Conservation (phyloP, 2,888 invertebrate species). For the Acanthococcus lagerstroemiae region DNA sequence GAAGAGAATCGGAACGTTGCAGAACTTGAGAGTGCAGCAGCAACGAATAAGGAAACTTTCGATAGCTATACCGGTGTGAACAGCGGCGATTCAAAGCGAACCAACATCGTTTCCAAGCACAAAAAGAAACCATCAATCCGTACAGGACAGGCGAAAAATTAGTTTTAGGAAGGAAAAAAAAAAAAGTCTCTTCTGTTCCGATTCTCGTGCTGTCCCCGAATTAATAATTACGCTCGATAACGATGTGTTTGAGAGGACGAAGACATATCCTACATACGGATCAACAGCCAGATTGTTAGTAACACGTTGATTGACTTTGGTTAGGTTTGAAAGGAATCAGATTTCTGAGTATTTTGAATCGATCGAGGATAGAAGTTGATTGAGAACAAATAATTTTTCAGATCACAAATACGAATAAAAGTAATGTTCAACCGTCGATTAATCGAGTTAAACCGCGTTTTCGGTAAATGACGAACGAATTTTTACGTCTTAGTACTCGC, state of each 20-base stretch:
- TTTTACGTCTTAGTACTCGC: no score
- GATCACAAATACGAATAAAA: no score
- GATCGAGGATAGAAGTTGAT: no score
- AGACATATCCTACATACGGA: background rate
- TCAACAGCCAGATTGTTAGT: no score
- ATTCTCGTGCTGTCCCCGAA: background rate
- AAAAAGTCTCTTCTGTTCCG: background rate
- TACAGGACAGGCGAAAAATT: background rate
- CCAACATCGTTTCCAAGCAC: background rate
- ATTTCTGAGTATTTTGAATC: no score
- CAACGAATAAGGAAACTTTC: background rate
- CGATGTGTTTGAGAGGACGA: background rate
- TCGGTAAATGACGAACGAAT: no score
- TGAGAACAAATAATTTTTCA: no score
- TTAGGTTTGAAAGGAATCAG: no score
- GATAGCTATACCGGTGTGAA: background rate
- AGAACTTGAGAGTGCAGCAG: background rate
- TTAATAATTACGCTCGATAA: background rate
- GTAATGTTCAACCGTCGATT: no score
- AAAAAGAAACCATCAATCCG: background rate
- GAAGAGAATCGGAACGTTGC: background rate
- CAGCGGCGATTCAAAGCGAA: background rate
- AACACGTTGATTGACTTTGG: no score
- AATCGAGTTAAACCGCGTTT: no score
- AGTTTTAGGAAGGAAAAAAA: no score